Evolutionary conservation across 92 coral and sea anemone genomes (phyloP).

Genomic region (Blastomussa wellsi): DNA sequence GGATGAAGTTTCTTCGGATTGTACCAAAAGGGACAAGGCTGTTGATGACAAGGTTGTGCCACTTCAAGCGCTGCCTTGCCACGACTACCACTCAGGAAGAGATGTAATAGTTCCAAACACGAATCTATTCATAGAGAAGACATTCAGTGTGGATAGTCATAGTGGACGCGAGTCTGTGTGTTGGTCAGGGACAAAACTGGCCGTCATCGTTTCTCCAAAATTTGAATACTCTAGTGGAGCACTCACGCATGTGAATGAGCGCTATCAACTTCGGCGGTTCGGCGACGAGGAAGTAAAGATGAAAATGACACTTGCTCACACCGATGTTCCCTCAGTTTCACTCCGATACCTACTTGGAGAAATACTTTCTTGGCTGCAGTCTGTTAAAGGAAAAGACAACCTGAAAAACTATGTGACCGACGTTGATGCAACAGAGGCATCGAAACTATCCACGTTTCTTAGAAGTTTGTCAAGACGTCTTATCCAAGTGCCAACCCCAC

Average conservation of each 20-base stretch:
- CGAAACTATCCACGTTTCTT: background rate
- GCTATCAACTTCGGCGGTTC: constrained; percentile 45
- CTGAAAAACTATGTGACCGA: background rate
- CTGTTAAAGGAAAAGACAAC: background rate
- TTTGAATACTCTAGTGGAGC: constrained; percentile 51
- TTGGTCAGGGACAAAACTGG: constrained; percentile 52
- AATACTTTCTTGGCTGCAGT: constrained; percentile 21
- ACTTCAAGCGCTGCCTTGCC: constrained; percentile 50
- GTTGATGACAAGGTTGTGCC: constrained; percentile 16
- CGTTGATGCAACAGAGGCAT: background rate
- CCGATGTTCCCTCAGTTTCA: constrained; percentile 24
- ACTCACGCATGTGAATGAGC: constrained; percentile 54
- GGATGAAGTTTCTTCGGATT: background rate
- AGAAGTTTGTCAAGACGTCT: background rate
- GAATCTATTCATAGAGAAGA: constrained; percentile 40
- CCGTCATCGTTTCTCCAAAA: constrained; percentile 54
- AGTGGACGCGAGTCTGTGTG: constrained; percentile 46
- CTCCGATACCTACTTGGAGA: constrained; percentile 15
- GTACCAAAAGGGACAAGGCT: constrained; percentile 20
- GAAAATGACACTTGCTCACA: constrained; percentile 40
- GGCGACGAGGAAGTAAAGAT: constrained; percentile 46
- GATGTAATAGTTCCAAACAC: constrained; percentile 57
- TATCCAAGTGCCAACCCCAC: constrained; percentile 14
- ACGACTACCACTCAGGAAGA: constrained; percentile 50
- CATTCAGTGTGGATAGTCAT: constrained; percentile 18